Evolutionary conservation across 2,797 vertebrate species (phyloP).

Genomic region (Epinephelus malabaricus): DNA sequence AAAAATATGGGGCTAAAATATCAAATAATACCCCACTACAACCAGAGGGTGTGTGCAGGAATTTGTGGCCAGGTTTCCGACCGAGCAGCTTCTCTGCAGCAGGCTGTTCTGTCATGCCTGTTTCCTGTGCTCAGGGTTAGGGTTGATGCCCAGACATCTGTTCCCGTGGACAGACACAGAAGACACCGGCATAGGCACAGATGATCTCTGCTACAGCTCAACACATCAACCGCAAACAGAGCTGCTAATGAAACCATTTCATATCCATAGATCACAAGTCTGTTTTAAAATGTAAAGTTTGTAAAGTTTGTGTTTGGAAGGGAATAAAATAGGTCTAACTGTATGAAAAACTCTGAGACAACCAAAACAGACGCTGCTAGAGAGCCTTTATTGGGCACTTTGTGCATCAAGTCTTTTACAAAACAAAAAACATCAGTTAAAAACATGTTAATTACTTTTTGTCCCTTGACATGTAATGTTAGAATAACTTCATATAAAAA

Average conservation of each 20-base stretch:
- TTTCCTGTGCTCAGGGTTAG: conserved; percentile 73
- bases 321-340: no score
- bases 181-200: conserved; percentile 23
- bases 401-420: conserved; percentile 73
- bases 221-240: conserved; percentile 12
- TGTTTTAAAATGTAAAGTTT: neutral
- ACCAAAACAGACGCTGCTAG: conserved; percentile 25
- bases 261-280: neutral
- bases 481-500: conserved; percentile 83
- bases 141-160: conserved; percentile 75
- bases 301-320: no score
- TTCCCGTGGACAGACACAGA: conserved; percentile 59
- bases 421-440: conserved; percentile 50
- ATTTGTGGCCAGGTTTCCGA: conserved; percentile 51
- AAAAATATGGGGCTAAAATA: neutral
- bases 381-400: conserved; percentile 81
- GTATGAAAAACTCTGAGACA: neutral
- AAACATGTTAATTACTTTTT: conserved; percentile 61
- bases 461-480: conserved; percentile 73
- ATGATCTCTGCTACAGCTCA: conserved; percentile 29
- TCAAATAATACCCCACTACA: conserved; percentile 6
- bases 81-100: conserved; percentile 45
- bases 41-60: conserved; percentile 45
- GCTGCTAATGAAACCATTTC: neutral
- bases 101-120: conserved; percentile 56